Base-by-base conservation (phyloP, 2,797 vertebrate species). In the Spinibarbus caldwelli region DNA sequence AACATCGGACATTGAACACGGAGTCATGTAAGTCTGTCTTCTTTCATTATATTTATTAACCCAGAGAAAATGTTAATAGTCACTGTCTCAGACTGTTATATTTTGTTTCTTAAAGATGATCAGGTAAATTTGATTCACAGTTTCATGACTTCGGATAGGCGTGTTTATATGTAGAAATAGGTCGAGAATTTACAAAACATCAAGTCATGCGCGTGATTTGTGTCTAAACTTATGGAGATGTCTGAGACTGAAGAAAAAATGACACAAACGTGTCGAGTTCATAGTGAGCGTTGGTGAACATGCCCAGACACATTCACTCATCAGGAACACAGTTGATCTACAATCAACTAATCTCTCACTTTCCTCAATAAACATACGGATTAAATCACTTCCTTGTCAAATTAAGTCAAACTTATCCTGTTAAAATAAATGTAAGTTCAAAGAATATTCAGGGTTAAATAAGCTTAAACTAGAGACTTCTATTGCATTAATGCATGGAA, bases 11-110 rank as follows among this genome's bases (percentile, higher is more conserved):
- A 4, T 2, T 0, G 26, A 38, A 1, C 17, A 7, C 4, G 8
- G 23, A 54, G 31, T 29, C 36, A 84, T 78, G 83, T 84, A 70
- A 84, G 83, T 84, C 26, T 36, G 57, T 19, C 2, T 5, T 34
- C 64, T 41, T 70, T 54, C 31, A 4, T 12, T 38, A 38, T 38
- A 54, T 52, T 26, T 54, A 31, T 49, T 67, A 15, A 66, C 17
- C 1, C 31, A 29, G n/a, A 71, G 2, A 52, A 41, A 26, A 2
- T 29, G 11, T 4, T 38, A 21, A 26, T 10, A 36, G 67, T 21
- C 6, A 7, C 19, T 7, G 11, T 34, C 3, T 49, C 15, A 34
- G 21, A 26, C 31, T 52, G 43, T 19, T 68, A 6, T 45, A 29
- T 36, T 4, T 1, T 11, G 52, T 26, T 83, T 14, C 43, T 17